Base-by-base conservation (phyloP, 2,113 vertebrate species). In the Hucho hucho region DNA sequence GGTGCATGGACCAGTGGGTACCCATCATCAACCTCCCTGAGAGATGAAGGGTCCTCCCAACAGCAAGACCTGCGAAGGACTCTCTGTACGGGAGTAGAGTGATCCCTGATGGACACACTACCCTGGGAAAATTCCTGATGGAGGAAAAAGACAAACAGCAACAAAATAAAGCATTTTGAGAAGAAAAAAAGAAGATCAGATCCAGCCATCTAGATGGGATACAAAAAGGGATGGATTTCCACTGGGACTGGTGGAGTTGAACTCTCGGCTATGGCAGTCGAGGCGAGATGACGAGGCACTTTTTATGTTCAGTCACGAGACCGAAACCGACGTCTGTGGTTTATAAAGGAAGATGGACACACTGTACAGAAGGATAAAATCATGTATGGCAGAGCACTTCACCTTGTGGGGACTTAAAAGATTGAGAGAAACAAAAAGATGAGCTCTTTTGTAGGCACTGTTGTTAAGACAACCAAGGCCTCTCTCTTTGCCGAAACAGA, bases 1-100 rank as follows among this genome's bases (percentile, higher is more conserved):
- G 97, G 25, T 96, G 95, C 81, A 91, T 94, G 94, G 97, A 99
- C 81, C 97, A 99, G 92, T 99, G 97, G 97, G 97, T 98, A 11
- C 97, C 97, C 0, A 94, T 98, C 84, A 96, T 99, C 81, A 96
- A 98, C 82, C 93, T 99, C 14, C 97, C 97, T 0, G 96, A 99
- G 68, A 95, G 97, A 93, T 99, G 97, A 98, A 81, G 43, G 47
- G 3, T 16, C 0, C 5, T 9, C 5, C 25, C 4, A 32, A 46
- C 20, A 24, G 0, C 67, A 28, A 59, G 78, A 59, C 77, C 74
- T 80, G 68, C 58, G 65, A 83, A 80, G 73, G 37, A 87, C 83
- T 81, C 64, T 84, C 82, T 85, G 80, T 84, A 82, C 81, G 82
- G 68, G 76, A 84, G 26, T 72, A 66, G 73, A 70, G 69, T 81